A percentile compares a stretch with the other conserved stretches of the same genome.
Conservation (phyloP, 2,113 vertebrate species). For the Ochotona curzoniae region DNA sequence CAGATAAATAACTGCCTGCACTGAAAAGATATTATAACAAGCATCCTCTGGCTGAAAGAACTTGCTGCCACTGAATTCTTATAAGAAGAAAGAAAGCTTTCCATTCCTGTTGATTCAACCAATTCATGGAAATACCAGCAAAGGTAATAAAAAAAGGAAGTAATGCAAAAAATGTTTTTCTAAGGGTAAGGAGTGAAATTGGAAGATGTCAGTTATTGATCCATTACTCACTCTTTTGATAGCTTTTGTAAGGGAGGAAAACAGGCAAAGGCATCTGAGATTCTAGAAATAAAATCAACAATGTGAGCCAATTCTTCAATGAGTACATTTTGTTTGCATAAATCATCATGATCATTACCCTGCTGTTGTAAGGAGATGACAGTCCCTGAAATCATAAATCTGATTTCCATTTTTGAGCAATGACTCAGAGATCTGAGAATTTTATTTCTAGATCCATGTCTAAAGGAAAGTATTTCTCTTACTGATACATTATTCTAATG, state of each 20-base stretch:
- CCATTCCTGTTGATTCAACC: background rate
- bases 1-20: conserved; percentile 35
- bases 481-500: conserved; percentile 24
- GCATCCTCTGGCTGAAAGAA: conserved; percentile 38
- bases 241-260: background rate
- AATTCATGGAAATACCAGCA: conserved; percentile 11
- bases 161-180: conserved; percentile 27
- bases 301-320: conserved; percentile 35
- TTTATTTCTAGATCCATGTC: conserved; percentile 30
- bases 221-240: background rate
- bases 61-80: conserved; percentile 41
- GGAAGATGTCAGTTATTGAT: background rate
- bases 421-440: conserved; percentile 51
- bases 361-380: conserved; percentile 17
- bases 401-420: conserved; percentile 54
- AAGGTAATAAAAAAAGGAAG: background rate
- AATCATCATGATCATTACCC: conserved; percentile 55
- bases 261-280: background rate
- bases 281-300: conserved; percentile 58
- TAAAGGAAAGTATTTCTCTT: conserved; percentile 42
- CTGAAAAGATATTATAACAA: background rate
- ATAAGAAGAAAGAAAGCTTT: background rate
- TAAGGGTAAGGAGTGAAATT: background rate
- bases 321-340: conserved; percentile 47
- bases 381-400: conserved; percentile 47